Evolutionary conservation across 1,140 invertebrate species (phyloP).

Genomic region (Cheumatopsyche charites): DNA sequence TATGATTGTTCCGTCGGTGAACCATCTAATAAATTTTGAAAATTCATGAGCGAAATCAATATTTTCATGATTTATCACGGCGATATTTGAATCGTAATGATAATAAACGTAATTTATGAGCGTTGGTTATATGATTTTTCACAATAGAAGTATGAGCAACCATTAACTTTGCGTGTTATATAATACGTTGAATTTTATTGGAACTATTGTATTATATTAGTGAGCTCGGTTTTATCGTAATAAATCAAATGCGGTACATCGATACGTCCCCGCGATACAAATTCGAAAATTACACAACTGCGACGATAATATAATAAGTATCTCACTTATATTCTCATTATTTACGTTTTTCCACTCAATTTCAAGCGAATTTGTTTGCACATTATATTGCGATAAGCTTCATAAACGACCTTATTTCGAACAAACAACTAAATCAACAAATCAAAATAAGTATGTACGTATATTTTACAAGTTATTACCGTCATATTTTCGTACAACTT

Average conservation of each 20-base stretch:
- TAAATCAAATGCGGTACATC: not conserved
- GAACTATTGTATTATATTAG: constrained; percentile 23
- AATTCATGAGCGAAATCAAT: not conserved
- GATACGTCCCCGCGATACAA: not conserved
- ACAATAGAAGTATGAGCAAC: not conserved
- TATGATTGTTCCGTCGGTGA: no score
- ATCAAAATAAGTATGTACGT: no score
- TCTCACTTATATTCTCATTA: no score
- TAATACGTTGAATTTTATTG: constrained; percentile 22
- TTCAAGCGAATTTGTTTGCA: no score
- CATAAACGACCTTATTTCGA: no score
- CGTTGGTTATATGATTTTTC: not conserved
- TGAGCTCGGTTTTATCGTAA: constrained; percentile 8
- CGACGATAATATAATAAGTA: no score
- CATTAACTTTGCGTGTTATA: constrained; percentile 4
- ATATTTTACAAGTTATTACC: no score
- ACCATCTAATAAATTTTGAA: no score
- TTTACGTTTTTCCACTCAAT: no score
- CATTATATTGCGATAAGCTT: no score
- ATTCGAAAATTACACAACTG: not conserved
- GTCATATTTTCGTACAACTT: no score
- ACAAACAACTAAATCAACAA: no score
- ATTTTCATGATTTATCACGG: not conserved
- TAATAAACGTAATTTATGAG: constrained; percentile 24
- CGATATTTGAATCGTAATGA: constrained; percentile 7